phyloP scores from a whole-genome alignment of 2,113 vertebrate species.

The Noctilio leporinus region DNA sequence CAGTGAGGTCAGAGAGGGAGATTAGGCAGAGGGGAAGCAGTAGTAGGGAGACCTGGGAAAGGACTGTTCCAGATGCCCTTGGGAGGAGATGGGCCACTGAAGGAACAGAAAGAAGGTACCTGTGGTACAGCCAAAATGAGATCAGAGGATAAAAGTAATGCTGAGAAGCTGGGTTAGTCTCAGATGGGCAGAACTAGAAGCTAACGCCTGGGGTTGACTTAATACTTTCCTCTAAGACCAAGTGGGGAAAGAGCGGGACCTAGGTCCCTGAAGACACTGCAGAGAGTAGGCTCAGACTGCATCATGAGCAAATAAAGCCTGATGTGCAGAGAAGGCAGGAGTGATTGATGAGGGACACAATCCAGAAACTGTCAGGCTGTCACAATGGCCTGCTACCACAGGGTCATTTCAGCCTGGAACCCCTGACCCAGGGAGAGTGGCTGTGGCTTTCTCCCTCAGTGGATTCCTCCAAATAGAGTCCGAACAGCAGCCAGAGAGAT shows the following conservation, averaged over 20 bases:
- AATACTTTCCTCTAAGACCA: not conserved
- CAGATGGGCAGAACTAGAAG: not conserved
- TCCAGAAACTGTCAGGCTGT: conserved; percentile 43
- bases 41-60: not conserved
- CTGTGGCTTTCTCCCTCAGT: not conserved
- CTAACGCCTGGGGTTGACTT: not conserved
- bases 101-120: not conserved
- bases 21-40: not conserved
- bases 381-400: not conserved
- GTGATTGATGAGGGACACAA: conserved; percentile 17
- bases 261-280: not conserved
- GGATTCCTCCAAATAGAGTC: not conserved
- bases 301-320: not conserved
- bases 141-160: not conserved
- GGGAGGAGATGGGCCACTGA: not conserved
- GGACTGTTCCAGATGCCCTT: not conserved
- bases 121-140: not conserved
- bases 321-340: conserved; percentile 14
- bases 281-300: not conserved
- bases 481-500: not conserved
- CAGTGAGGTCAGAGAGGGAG: not conserved
- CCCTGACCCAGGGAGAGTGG: conserved; percentile 26
- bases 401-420: conserved; percentile 40
- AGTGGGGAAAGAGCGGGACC: not conserved
- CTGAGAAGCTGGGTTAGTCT: not conserved